These are phyloP conservation scores for Chamaetylas fuelleborni DNA, from an alignment of 2,113 vertebrate genomes.

Conservation along the genomic window DNA sequence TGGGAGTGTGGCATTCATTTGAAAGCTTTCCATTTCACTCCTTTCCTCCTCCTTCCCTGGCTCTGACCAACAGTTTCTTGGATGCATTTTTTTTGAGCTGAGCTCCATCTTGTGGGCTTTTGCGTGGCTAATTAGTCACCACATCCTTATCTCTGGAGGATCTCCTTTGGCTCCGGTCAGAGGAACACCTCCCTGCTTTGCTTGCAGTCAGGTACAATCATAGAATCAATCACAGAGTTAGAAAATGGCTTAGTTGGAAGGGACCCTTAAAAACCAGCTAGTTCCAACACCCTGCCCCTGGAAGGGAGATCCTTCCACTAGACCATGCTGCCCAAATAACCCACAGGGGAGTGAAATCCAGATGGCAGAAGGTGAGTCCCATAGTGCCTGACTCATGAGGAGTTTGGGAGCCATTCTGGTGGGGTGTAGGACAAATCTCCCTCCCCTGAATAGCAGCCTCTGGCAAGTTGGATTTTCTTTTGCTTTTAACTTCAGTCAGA, in stretches of 20 bases:
- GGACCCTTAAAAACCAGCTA: background rate
- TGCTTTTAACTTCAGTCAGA: background rate
- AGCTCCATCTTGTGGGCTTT: constrained; percentile 26
- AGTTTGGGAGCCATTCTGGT: background rate
- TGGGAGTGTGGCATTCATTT: background rate
- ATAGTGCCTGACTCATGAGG: background rate
- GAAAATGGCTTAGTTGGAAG: background rate
- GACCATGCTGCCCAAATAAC: background rate
- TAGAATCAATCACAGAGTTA: background rate
- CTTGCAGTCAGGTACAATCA: background rate
- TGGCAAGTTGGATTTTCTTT: background rate
- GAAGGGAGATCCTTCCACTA: background rate
- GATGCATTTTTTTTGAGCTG: background rate
- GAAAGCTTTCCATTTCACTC: background rate
- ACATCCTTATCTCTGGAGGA: background rate
- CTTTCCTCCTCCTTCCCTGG: background rate
- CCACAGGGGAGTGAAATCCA: background rate
- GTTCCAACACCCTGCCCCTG: background rate
- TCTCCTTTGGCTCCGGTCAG: background rate
- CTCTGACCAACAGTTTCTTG: background rate
- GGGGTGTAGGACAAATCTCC: background rate
- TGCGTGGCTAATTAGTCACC: background rate
- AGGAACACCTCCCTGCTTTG: background rate
- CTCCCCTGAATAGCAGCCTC: background rate
- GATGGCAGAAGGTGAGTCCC: background rate